A percentile compares a stretch with the other conserved stretches of the same genome.
These are phyloP conservation scores for Oikopleura albicans DNA, from an alignment of 23 tunicate species.

Conservation along the genomic window DNA sequence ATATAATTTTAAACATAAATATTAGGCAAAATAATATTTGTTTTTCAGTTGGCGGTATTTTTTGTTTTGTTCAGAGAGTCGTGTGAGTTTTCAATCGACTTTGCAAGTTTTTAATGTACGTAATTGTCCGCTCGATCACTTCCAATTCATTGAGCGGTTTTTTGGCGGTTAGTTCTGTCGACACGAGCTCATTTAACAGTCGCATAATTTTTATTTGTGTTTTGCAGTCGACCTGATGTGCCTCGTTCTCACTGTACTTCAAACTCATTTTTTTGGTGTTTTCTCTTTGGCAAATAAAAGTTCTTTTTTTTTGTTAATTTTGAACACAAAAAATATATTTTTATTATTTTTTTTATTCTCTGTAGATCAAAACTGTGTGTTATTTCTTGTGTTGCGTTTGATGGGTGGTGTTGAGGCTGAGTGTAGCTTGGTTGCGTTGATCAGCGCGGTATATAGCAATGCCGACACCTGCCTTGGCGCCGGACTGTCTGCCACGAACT, in stretches of 20 bases:
- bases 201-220: background rate
- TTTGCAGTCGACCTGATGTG: no score
- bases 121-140: background rate
- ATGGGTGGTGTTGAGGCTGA: background rate
- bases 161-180: background rate
- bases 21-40: no score
- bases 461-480: conserved; percentile 1
- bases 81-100: background rate
- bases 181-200: background rate
- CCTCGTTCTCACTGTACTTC: background rate
- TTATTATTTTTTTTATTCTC: background rate
- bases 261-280: background rate
- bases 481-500: conserved; percentile 8
- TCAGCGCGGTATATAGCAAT: conserved; percentile 1
- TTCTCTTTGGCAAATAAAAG: background rate
- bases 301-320: background rate
- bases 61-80: no score
- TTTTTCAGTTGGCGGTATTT: no score
- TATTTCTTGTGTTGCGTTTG: background rate
- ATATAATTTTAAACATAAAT: no score
- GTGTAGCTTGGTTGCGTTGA: background rate
- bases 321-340: background rate
- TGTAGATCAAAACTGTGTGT: no score
- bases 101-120: background rate
- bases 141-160: background rate